Percentiles rank a stretch among this genome's conserved stretches.
phyloP scores from a whole-genome alignment of 2,113 vertebrate genomes.

The Perccottus glenii region DNA sequence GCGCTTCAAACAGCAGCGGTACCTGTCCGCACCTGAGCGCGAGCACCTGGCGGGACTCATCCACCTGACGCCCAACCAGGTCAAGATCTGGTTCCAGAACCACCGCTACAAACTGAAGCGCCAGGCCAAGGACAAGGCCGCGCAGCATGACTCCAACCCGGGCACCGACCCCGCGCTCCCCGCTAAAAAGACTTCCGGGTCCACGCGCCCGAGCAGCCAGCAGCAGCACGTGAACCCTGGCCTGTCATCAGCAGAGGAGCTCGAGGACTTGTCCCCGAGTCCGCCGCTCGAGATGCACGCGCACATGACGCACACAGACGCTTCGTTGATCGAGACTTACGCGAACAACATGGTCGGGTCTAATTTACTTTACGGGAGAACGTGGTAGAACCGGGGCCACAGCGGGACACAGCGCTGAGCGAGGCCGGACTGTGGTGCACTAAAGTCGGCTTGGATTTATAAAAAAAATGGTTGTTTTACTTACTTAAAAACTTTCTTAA shows the following conservation, averaged over 20 bases:
- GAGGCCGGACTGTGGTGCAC: too few relatives aligned
- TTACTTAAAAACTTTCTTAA: too few relatives aligned
- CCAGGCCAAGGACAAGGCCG: constrained; percentile 90
- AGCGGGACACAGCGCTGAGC: too few relatives aligned
- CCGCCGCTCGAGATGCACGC: constrained; percentile 81
- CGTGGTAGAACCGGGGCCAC: constrained; percentile 81
- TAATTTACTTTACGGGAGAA: constrained; percentile 91
- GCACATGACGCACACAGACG: constrained; percentile 84
- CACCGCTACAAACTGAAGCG: constrained; percentile 96
- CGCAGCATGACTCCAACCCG: constrained; percentile 66
- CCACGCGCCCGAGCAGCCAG: constrained; percentile 69
- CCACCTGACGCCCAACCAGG: constrained; percentile 91
- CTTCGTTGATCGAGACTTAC: constrained; percentile 84
- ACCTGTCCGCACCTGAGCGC: constrained; percentile 91
- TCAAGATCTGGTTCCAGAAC: constrained; percentile 98
- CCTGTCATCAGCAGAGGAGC: constrained; percentile 78
- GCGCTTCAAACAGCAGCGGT: constrained; percentile 90
- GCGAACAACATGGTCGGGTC: constrained; percentile 83
- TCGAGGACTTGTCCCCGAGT: constrained; percentile 86
- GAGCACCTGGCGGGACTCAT: constrained; percentile 92
- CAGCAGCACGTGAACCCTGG: constrained; percentile 69
- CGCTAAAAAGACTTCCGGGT: constrained; percentile 70
- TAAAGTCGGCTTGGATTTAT: too few relatives aligned
- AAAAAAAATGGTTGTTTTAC: too few relatives aligned
- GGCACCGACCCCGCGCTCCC: constrained; percentile 68